Evolutionary conservation across 2,113 vertebrate species (phyloP).

Genomic region (Neolamprologus kungweensis): DNA sequence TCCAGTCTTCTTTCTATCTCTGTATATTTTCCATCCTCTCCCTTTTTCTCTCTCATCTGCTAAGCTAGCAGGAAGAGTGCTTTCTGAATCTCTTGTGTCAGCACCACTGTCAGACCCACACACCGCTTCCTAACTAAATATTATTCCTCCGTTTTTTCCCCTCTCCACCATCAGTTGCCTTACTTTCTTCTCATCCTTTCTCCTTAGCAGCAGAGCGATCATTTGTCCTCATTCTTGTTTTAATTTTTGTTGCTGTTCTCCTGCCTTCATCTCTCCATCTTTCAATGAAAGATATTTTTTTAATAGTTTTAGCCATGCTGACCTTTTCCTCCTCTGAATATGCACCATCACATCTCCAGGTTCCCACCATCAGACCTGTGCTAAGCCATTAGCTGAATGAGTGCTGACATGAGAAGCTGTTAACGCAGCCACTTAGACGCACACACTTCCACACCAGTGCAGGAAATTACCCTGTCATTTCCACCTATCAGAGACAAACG

Average conservation of each 20-base stretch:
- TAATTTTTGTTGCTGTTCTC: neutral
- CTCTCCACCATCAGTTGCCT: neutral
- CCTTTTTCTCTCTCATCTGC: conserved; percentile 36
- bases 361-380: neutral
- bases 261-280: neutral
- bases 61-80: conserved; percentile 51
- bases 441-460: neutral
- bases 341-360: neutral
- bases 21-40: neutral
- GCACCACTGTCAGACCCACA: conserved; percentile 52
- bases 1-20: neutral
- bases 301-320: neutral
- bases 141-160: conserved; percentile 29
- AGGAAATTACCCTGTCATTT: conserved; percentile 14
- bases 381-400: conserved; percentile 19
- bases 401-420: conserved; percentile 14
- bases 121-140: conserved; percentile 53
- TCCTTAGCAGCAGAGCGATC: neutral
- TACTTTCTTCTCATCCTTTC: neutral
- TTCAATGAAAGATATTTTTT: neutral
- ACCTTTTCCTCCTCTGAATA: neutral
- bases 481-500: neutral
- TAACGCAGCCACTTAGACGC: neutral
- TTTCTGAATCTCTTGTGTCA: conserved; percentile 56
- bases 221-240: neutral